These are phyloP conservation scores for Herminia tarsipennalis DNA, from an alignment of 2,888 invertebrate genomes.

Conservation along the genomic window DNA sequence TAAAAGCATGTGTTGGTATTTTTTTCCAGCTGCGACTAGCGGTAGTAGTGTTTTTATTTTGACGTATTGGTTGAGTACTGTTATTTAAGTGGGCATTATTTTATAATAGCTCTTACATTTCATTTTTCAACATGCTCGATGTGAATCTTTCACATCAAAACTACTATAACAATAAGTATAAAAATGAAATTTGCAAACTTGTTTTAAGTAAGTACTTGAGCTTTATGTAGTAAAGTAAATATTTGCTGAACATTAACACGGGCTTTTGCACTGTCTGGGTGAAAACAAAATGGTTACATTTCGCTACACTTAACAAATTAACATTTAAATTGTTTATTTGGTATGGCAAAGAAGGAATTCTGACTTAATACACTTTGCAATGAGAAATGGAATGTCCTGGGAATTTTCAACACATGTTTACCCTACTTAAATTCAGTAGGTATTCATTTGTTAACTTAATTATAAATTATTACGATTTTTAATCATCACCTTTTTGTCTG, in stretches of 20 bases:
- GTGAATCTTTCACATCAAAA: background rate
- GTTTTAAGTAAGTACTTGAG: background rate
- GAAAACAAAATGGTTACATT: too few species aligned
- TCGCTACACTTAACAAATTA: too few species aligned
- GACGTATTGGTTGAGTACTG: conserved; percentile 29
- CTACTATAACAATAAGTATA: background rate
- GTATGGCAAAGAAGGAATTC: too few species aligned
- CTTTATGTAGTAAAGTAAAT: background rate
- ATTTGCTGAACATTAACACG: background rate
- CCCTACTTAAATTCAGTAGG: too few species aligned
- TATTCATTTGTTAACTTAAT: too few species aligned
- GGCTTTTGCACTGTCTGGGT: background rate
- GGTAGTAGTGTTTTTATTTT: conserved; percentile 43
- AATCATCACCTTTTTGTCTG: too few species aligned
- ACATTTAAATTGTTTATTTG: too few species aligned
- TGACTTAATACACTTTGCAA: too few species aligned
- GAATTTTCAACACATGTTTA: background rate
- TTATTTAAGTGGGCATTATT: conserved; percentile 9
- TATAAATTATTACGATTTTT: too few species aligned
- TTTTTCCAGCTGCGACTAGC: conserved; percentile 35
- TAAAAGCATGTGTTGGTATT: conserved; percentile 75
- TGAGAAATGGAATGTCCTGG: background rate
- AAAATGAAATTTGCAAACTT: too few species aligned
- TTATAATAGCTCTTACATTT: background rate
- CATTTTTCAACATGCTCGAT: background rate